Conservation (phyloP, 2,888 invertebrate species). For the Sepioteuthis lessoniana region DNA sequence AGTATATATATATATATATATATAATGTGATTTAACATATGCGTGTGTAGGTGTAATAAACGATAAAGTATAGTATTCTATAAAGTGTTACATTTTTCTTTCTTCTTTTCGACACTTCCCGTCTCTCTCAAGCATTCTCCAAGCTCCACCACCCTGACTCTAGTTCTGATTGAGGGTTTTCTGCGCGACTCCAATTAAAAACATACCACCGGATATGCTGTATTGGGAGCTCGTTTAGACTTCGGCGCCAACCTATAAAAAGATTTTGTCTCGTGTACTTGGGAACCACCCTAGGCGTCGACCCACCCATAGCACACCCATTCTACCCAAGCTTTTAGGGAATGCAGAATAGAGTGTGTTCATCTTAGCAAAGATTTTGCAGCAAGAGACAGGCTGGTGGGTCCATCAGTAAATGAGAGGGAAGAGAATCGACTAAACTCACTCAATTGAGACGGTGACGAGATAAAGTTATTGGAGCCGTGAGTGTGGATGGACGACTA, state of each 20-base stretch:
- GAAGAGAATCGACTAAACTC: too few relatives aligned
- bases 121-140: neutral
- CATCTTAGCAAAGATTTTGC: neutral
- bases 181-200: neutral
- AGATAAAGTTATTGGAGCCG: neutral
- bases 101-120: neutral
- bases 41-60: too few relatives aligned
- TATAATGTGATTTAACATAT: too few relatives aligned
- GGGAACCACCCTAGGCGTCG: neutral
- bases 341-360: neutral
- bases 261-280: neutral
- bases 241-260: slow-evolving; percentile 33
- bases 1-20: too few relatives aligned
- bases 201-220: slow-evolving; percentile 33
- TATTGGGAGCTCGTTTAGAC: neutral
- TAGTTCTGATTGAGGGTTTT: neutral
- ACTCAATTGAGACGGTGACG: too few relatives aligned
- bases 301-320: neutral
- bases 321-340: neutral
- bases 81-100: neutral
- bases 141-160: neutral
- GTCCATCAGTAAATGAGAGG: too few relatives aligned
- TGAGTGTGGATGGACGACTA: neutral
- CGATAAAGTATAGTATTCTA: too few relatives aligned
- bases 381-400: neutral